Conservation (phyloP, 2,113 vertebrate genomes). For the Nothoprocta perdicaria region DNA sequence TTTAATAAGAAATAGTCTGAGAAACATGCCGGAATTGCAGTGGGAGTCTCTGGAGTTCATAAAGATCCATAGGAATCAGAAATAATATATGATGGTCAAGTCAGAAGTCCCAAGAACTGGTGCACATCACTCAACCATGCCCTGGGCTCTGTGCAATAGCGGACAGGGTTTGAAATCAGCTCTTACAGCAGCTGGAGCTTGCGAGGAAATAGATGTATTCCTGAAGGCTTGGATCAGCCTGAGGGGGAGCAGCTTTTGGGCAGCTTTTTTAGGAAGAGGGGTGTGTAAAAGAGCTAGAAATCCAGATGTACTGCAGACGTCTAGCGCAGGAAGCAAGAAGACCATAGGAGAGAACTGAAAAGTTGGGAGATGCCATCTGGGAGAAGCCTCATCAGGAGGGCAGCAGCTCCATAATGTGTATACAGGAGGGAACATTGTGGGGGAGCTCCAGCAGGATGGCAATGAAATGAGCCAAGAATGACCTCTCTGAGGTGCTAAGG, state of each 20-base stretch:
- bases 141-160: background rate
- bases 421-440: background rate
- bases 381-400: background rate
- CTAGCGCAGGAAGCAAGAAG: background rate
- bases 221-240: background rate
- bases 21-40: background rate
- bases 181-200: background rate
- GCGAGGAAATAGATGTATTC: background rate
- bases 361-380: background rate
- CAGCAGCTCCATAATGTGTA: rapidly evolving
- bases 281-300: background rate
- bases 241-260: rapidly evolving
- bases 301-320: background rate
- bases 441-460: background rate
- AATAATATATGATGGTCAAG: background rate
- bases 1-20: background rate
- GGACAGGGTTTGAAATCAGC: background rate
- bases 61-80: background rate
- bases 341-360: background rate
- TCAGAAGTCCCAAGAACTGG: background rate
- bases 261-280: background rate
- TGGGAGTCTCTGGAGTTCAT: background rate
- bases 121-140: background rate
- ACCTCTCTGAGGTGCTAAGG: background rate
- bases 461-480: background rate